A percentile compares a stretch with the other conserved stretches of the same genome.
These are phyloP conservation scores for Zaprionus davidi DNA, from an alignment of 1,140 invertebrate genomes.

Conservation along the genomic window DNA sequence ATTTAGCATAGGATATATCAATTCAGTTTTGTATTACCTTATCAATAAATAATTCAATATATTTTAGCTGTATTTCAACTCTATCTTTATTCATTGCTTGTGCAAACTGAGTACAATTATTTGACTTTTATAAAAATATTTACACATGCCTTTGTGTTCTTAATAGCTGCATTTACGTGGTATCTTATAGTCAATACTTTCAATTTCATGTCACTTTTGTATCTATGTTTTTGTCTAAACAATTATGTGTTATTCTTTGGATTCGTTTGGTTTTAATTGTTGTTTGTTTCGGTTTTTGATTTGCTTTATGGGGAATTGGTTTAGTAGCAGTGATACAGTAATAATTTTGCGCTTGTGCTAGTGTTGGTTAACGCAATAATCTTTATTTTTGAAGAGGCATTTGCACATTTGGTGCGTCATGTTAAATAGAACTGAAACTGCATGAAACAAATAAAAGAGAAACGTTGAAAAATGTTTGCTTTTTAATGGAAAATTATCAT, in stretches of 20 bases:
- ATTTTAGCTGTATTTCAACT: too few relatives aligned
- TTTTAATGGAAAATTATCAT: neutral
- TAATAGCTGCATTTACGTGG: neutral
- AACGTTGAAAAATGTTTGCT: neutral
- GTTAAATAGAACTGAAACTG: neutral
- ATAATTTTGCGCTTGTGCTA: too few relatives aligned
- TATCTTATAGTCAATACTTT: neutral
- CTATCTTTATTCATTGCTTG: too few relatives aligned
- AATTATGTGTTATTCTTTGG: constrained; percentile 44
- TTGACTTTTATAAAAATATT: too few relatives aligned
- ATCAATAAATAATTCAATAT: too few relatives aligned
- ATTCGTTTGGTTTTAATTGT: constrained; percentile 46
- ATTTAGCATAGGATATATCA: neutral
- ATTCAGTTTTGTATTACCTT: neutral
- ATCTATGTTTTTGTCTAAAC: constrained; percentile 21
- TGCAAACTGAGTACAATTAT: too few relatives aligned
- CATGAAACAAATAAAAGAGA: neutral
- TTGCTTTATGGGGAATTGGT: constrained; percentile 16
- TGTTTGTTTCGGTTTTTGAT: constrained; percentile 23
- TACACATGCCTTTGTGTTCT: too few relatives aligned
- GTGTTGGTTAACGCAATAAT: neutral
- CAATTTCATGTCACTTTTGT: neutral
- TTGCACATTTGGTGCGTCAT: neutral
- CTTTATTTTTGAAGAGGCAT: neutral
- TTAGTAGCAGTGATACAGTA: neutral